phyloP scores from a whole-genome alignment of 1,140 invertebrate genomes.

The Trachelipus rathkii region DNA sequence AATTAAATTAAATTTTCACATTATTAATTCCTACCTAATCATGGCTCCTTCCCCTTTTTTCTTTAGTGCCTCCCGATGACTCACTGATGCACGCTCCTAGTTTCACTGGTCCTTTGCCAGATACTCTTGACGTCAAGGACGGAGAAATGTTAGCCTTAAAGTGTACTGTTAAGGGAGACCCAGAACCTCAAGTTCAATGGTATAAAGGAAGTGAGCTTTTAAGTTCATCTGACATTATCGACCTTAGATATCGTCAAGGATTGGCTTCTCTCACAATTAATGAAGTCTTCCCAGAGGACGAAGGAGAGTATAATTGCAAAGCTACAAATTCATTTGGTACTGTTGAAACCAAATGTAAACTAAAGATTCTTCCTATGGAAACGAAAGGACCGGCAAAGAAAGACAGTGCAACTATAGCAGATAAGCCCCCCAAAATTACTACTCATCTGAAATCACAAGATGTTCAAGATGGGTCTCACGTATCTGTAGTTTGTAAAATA shows the following conservation, averaged over 20 bases:
- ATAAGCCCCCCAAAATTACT: constrained; percentile 39
- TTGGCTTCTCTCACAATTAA: constrained; percentile 78
- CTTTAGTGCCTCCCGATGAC: constrained; percentile 74
- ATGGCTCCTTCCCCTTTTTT: not conserved
- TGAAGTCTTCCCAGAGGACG: constrained; percentile 91
- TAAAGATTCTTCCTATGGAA: constrained; percentile 62
- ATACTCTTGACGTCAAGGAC: constrained; percentile 68
- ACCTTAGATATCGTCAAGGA: constrained; percentile 85
- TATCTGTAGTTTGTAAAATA: constrained; percentile 78
- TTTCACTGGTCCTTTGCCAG: constrained; percentile 66
- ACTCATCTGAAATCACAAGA: constrained; percentile 72
- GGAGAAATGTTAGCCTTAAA: constrained; percentile 72
- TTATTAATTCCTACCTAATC: not conserved
- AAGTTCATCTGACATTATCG: constrained; percentile 75
- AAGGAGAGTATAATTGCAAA: constrained; percentile 78
- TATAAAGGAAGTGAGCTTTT: constrained; percentile 70
- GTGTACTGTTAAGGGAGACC: constrained; percentile 78
- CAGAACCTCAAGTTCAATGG: constrained; percentile 86
- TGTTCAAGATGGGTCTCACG: constrained; percentile 79
- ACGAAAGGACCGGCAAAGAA: constrained; percentile 30
- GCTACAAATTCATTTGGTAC: constrained; percentile 85
- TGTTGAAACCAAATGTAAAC: constrained; percentile 72
- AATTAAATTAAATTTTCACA: not conserved
- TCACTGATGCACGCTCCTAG: constrained; percentile 75
- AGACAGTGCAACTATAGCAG: constrained; percentile 29